Conservation (phyloP, 2,888 invertebrate genomes). For the Dicyrtoma fusca region DNA sequence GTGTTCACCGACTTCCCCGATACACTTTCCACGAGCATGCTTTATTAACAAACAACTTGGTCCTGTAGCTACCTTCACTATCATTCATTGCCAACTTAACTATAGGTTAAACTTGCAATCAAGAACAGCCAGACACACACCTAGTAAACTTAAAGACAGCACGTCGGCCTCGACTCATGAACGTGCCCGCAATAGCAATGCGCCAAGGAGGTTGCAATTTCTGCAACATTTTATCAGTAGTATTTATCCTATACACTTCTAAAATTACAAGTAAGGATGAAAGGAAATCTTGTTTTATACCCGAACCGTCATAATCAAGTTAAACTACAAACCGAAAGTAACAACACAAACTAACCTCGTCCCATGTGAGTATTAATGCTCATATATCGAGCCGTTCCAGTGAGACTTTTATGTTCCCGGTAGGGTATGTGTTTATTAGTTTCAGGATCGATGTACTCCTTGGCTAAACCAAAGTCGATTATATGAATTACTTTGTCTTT, state of each 20-base stretch:
- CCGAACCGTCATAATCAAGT: not conserved
- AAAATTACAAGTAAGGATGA: not conserved
- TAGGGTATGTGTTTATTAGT: slow-evolving; percentile 99
- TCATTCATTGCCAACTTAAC: no score
- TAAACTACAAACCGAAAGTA: not conserved
- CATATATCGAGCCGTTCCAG: slow-evolving; percentile 99
- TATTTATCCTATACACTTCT: not conserved
- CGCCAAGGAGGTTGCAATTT: no score
- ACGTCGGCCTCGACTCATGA: no score
- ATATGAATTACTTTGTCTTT: slow-evolving; percentile 99
- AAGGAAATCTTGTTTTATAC: not conserved
- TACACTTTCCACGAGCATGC: no score
- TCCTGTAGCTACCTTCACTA: no score
- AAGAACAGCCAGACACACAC: no score
- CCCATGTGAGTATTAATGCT: slow-evolving; percentile 99
- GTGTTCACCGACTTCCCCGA: no score
- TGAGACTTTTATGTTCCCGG: slow-evolving; percentile 99
- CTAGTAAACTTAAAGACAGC: no score
- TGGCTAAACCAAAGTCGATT: slow-evolving; percentile 99
- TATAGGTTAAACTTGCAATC: no score
- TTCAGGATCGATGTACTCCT: slow-evolving; percentile 99
- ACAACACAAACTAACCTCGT: slow-evolving; percentile 71
- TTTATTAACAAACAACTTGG: no score
- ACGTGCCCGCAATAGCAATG: no score
- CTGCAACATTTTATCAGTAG: no score